Conservation (phyloP, 2,797 vertebrate genomes). For the Columba guinea region DNA sequence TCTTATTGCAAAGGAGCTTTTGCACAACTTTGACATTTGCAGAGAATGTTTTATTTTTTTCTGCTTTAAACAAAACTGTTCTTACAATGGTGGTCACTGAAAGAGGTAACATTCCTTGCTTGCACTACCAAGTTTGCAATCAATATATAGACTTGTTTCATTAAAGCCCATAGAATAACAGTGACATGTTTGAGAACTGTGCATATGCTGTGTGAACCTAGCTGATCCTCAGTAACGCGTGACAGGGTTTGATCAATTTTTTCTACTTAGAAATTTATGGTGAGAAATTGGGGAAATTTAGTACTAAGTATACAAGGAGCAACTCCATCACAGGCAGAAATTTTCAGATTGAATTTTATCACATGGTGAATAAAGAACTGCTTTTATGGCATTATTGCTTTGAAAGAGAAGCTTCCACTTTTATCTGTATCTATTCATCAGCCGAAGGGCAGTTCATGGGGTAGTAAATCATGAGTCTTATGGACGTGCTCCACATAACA, state of each 20-base stretch:
- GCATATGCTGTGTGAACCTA: background rate
- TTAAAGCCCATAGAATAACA: background rate
- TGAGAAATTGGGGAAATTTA: background rate
- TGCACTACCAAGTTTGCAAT: background rate
- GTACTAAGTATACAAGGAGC: background rate
- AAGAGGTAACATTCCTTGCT: background rate
- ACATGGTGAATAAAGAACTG: background rate
- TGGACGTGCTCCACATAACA: background rate
- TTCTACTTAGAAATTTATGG: background rate
- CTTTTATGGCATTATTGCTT: background rate
- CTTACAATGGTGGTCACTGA: background rate
- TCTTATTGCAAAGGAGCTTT: background rate
- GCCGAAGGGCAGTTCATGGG: background rate
- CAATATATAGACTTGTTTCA: background rate
- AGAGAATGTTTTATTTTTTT: background rate
- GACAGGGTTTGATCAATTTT: background rate
- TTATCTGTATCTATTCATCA: constrained; percentile 12
- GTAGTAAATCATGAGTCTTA: background rate
- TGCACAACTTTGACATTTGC: background rate
- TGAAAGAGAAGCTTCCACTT: background rate
- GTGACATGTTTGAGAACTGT: background rate
- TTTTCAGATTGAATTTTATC: background rate
- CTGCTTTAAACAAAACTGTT: background rate
- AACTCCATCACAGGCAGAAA: background rate
- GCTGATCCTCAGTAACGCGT: background rate